These are phyloP conservation scores for Epinephelus moara DNA, from an alignment of 2,113 vertebrate species.

Conservation along the genomic window DNA sequence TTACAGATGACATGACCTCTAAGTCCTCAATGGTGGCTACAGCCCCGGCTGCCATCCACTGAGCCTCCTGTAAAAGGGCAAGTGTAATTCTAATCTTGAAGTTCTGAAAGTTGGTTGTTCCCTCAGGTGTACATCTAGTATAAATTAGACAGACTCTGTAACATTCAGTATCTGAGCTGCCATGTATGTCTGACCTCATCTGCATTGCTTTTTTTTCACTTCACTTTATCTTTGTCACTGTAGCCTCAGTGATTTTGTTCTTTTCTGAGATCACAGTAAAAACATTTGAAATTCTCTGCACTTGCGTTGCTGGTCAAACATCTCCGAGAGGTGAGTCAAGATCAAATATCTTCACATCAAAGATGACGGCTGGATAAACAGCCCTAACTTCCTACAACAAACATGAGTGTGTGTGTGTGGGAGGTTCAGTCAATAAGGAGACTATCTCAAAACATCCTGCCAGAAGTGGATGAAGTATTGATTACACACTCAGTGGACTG, in stretches of 20 bases:
- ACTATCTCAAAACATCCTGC: background rate
- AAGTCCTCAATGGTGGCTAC: background rate
- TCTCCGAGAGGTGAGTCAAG: background rate
- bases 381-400: background rate
- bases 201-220: background rate
- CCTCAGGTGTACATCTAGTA: background rate
- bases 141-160: background rate
- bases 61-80: background rate
- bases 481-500: slow-evolving; percentile 3
- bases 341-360: slow-evolving; percentile 7
- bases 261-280: background rate
- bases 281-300: background rate
- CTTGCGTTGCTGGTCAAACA: background rate
- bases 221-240: background rate
- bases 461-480: slow-evolving; percentile 25
- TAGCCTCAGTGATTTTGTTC: background rate
- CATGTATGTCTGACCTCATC: background rate
- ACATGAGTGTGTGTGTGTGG: slow-evolving; percentile 11
- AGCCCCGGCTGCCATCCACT: background rate
- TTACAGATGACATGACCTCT: background rate
- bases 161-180: background rate
- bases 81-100: background rate
- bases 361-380: slow-evolving; percentile 13
- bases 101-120: background rate
- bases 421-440: slow-evolving; percentile 21